A percentile compares a stretch with the other conserved stretches of the same genome.
phyloP scores from a whole-genome alignment of 2,113 vertebrate species.

The Macrotis lagotis region DNA sequence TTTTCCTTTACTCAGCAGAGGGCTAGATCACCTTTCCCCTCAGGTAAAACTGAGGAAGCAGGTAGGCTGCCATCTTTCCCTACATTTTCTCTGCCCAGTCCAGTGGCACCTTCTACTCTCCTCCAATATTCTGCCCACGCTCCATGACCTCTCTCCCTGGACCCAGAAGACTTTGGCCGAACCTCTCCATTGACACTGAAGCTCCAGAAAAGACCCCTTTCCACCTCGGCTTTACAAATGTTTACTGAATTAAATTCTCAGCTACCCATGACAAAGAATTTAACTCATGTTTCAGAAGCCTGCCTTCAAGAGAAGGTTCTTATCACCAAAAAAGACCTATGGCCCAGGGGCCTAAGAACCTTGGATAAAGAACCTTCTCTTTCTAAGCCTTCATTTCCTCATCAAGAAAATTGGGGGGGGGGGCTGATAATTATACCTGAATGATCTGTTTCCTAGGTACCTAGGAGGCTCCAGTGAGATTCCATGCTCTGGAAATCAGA shows the following conservation, averaged over 20 bases:
- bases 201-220: neutral
- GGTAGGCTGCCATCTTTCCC: neutral
- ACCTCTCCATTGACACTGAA: neutral
- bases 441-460: neutral
- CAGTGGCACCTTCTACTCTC: no score
- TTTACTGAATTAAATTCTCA: neutral
- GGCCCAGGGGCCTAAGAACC: neutral
- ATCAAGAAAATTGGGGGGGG: neutral
- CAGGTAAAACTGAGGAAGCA: neutral
- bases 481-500: neutral
- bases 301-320: neutral
- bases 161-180: no score
- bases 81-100: neutral
- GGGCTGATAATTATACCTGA: neutral
- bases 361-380: neutral
- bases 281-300: neutral
- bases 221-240: neutral
- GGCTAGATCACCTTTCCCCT: conserved; percentile 8
- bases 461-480: neutral
- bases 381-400: neutral
- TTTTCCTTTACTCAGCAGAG: conserved; percentile 50
- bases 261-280: neutral
- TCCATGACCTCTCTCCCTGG: neutral
- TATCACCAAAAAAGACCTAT: neutral
- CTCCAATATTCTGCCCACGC: neutral